phyloP scores from a whole-genome alignment of 2,888 invertebrate genomes.

The Cepaea hortensis region DNA sequence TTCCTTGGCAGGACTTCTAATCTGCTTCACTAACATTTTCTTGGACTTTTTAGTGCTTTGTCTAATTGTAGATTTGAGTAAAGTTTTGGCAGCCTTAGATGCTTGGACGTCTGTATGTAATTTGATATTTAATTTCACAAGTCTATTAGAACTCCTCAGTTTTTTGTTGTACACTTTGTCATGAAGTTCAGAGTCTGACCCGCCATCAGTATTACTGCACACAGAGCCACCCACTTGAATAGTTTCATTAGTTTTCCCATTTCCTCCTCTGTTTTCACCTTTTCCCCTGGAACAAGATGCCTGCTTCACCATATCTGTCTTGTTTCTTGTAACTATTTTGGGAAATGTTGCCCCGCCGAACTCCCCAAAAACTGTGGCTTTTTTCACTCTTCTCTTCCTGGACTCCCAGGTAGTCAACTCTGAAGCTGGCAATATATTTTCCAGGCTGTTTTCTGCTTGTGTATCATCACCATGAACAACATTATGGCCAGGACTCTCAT shows the following conservation, averaged over 20 bases:
- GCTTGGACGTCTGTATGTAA: neutral
- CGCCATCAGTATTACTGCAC: neutral
- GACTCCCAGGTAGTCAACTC: too few species aligned
- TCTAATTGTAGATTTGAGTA: neutral
- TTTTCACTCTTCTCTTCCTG: constrained; percentile 4
- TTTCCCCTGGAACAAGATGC: neutral
- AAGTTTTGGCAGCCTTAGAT: neutral
- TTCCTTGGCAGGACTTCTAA: neutral
- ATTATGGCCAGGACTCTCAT: neutral
- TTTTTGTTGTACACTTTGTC: neutral
- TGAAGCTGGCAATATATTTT: too few species aligned
- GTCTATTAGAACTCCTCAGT: constrained; percentile 5
- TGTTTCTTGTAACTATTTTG: neutral
- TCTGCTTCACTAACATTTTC: neutral
- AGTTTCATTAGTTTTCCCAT: neutral
- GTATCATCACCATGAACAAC: neutral
- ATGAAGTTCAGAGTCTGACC: neutral
- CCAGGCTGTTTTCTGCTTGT: neutral
- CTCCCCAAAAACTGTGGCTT: neutral
- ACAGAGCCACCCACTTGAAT: neutral
- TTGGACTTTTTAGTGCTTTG: neutral
- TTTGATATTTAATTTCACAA: constrained; percentile 14
- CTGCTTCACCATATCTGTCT: too few species aligned
- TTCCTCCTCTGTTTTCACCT: neutral
- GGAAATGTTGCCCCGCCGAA: neutral